phyloP scores from a whole-genome alignment of 2,888 invertebrate genomes.

The Synanthedon formicaeformis region DNA sequence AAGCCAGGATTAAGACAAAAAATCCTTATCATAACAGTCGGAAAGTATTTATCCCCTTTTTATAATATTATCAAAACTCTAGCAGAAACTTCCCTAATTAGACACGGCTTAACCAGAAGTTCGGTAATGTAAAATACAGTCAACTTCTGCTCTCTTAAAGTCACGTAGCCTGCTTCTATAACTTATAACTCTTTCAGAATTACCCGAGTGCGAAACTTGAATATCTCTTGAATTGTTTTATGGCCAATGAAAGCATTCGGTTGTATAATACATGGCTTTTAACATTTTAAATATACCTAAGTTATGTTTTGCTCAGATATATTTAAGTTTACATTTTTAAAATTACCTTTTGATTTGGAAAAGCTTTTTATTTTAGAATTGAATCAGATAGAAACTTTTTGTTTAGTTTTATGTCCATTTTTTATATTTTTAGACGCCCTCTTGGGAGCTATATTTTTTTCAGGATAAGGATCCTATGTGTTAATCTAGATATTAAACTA shows the following conservation, averaged over 20 bases:
- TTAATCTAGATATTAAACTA: too few relatives aligned
- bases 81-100: conserved; percentile 45
- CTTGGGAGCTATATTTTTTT: too few relatives aligned
- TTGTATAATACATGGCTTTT: background rate
- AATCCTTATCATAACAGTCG: conserved; percentile 12
- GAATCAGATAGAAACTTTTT: too few relatives aligned
- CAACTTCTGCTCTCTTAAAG: conserved; percentile 40
- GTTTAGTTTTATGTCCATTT: too few relatives aligned
- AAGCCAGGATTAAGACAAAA: background rate
- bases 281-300: too few relatives aligned
- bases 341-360: too few relatives aligned
- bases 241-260: conserved; percentile 7
- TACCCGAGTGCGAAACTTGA: conserved; percentile 25
- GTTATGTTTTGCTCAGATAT: too few relatives aligned
- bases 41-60: conserved; percentile 38
- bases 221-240: conserved; percentile 19
- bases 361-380: too few relatives aligned
- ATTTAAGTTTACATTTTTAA: too few relatives aligned
- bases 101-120: conserved; percentile 46
- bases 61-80: conserved; percentile 46
- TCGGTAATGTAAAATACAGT: conserved; percentile 39
- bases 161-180: conserved; percentile 38
- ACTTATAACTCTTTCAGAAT: conserved; percentile 29
- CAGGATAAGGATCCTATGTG: too few relatives aligned
- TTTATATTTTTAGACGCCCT: too few relatives aligned